These are phyloP conservation scores for Symphodus melops DNA, from an alignment of 2,113 vertebrate species.

Conservation along the genomic window DNA sequence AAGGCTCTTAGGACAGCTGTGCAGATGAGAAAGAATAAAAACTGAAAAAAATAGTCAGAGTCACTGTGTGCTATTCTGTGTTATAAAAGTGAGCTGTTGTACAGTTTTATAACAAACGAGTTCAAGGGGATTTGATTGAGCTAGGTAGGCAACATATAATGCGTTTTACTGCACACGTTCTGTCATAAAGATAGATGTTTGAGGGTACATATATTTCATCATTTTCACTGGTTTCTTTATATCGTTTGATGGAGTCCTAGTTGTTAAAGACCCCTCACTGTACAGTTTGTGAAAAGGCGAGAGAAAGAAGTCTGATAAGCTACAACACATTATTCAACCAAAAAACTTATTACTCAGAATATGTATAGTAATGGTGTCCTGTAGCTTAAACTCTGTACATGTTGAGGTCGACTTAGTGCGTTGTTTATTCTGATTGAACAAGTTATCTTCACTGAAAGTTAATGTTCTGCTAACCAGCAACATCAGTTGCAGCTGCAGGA, in stretches of 20 bases:
- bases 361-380: neutral
- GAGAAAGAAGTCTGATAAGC: neutral
- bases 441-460: constrained; percentile 12
- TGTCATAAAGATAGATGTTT: constrained; percentile 41
- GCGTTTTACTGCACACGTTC: constrained; percentile 19
- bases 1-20: no score
- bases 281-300: neutral
- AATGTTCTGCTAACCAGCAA: constrained; percentile 1
- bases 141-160: constrained; percentile 34
- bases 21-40: no score
- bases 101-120: no score
- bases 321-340: neutral
- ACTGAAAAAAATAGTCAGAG: no score
- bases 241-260: neutral
- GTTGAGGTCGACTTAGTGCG: constrained; percentile 7
- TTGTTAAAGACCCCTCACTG: neutral
- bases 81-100: no score
- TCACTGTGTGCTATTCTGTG: no score
- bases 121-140: constrained; percentile 31
- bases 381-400: neutral
- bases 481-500: constrained; percentile 50
- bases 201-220: neutral
- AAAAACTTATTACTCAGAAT: neutral
- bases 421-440: constrained; percentile 45
- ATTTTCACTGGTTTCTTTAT: neutral